These are phyloP conservation scores for Yponomeuta evonymella DNA, from an alignment of 2,888 invertebrate species.

Conservation along the genomic window DNA sequence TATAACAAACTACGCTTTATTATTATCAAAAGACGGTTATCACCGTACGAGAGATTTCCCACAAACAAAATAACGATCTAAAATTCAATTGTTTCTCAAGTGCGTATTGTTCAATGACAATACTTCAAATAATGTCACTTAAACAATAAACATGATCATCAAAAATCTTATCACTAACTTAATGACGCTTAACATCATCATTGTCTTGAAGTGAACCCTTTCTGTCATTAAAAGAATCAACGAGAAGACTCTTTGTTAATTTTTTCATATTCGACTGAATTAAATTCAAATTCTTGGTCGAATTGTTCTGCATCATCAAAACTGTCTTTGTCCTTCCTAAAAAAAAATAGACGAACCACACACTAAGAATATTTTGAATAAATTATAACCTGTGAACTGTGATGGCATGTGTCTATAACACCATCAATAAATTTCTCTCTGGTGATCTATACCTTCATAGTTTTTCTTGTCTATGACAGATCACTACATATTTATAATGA, in stretches of 20 bases:
- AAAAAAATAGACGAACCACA: constrained; percentile 30
- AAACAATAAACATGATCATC: constrained; percentile 26
- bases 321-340: constrained; percentile 40
- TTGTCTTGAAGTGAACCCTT: constrained; percentile 40
- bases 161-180: constrained; percentile 54
- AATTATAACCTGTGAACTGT: constrained; percentile 62
- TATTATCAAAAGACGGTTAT: background rate
- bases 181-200: constrained; percentile 62
- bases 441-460: background rate
- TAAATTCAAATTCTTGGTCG: constrained; percentile 31
- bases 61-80: background rate
- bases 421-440: background rate
- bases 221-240: constrained; percentile 41
- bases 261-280: constrained; percentile 39
- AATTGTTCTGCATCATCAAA: constrained; percentile 44
- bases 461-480: background rate
- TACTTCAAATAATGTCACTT: constrained; percentile 32
- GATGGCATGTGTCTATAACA: constrained; percentile 32
- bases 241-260: constrained; percentile 28
- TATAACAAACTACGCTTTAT: no score
- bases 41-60: background rate
- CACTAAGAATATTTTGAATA: constrained; percentile 71
- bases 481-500: constrained; percentile 22
- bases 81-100: background rate
- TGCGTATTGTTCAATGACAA: background rate